Base-by-base conservation (phyloP, 64 coral and sea anemone species). In the Stylophora pistillata region DNA sequence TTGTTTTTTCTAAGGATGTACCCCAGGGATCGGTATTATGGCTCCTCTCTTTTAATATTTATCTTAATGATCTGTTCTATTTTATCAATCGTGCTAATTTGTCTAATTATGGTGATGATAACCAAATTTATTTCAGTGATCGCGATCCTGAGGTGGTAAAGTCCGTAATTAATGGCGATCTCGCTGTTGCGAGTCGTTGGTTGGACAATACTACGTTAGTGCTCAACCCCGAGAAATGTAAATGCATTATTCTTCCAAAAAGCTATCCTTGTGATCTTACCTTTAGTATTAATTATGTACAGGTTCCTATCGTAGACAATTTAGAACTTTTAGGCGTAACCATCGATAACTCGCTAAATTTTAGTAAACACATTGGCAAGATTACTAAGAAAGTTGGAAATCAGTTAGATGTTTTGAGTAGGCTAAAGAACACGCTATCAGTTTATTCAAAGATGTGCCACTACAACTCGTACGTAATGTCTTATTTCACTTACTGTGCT, bases 311-410 rank as follows among this genome's bases (percentile, higher is more conserved):
- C 26, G 66, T 71, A 71, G 21, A 71, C 66, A 3, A 30, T 71
- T 71, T 71, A 23, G 66, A 71, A 30, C 66, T 71, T 27, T 70
- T 70, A 70, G 21, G 65, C 25, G 65, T 70, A 70, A 70, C 65
- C 1, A 70, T n/a, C n/a, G n/a, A n/a, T n/a, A n/a, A n/a, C n/a
- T n/a, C n/a, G n/a, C n/a, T n/a, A n/a, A n/a, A n/a, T 61, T 61
- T 60, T 60, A 61, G 58, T 20, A 9, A 61, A 61, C 58, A 61
- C 13, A 61, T 17, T 61, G 58, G 58, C 58, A 61, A 61, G 58
- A 61, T 61, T 60, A 60, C 20, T 61, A 60, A 60, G 58, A 61
- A 61, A 61, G 66, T 71, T 71, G 66, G 66, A 71, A 71, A 71
- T 71, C 21, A 61, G 58, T 61, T 61, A 61, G 3, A 61, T 17